Evolutionary conservation across 2,797 vertebrate species (phyloP).

Genomic region (Tinamus major): DNA sequence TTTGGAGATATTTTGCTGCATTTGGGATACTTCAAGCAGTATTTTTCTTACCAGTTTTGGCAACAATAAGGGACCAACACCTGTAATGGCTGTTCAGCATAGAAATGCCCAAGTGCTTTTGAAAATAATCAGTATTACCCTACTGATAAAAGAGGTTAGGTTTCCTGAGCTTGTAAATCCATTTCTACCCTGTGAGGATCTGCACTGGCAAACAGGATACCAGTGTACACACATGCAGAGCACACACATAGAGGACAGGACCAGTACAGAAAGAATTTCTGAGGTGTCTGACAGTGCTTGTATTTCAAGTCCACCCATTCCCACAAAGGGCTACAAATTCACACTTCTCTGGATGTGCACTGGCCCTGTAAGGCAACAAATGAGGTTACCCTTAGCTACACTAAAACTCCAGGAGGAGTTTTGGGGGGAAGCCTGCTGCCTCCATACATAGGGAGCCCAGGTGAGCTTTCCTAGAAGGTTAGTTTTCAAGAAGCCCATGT

Average conservation of each 20-base stretch:
- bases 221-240: not conserved
- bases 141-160: not conserved
- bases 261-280: not conserved
- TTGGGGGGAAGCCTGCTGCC: not conserved
- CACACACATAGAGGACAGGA: not conserved
- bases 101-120: not conserved
- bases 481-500: not conserved
- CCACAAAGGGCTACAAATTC: not conserved
- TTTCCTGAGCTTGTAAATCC: not conserved
- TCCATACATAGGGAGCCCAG: not conserved
- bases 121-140: fast-evolving
- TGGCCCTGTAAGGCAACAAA: not conserved
- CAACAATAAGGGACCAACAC: not conserved
- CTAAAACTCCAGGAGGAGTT: not conserved
- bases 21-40: not conserved
- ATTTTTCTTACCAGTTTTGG: not conserved
- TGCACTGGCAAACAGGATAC: not conserved
- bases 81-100: not conserved
- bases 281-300: not conserved
- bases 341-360: not conserved
- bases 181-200: not conserved
- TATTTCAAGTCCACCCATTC: not conserved
- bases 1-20: not conserved
- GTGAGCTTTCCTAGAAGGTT: not conserved
- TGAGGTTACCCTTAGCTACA: not conserved